Percentiles rank a stretch among this genome's conserved stretches.
Conservation (phyloP, 2,888 invertebrate genomes). For the Spialia ferax region DNA sequence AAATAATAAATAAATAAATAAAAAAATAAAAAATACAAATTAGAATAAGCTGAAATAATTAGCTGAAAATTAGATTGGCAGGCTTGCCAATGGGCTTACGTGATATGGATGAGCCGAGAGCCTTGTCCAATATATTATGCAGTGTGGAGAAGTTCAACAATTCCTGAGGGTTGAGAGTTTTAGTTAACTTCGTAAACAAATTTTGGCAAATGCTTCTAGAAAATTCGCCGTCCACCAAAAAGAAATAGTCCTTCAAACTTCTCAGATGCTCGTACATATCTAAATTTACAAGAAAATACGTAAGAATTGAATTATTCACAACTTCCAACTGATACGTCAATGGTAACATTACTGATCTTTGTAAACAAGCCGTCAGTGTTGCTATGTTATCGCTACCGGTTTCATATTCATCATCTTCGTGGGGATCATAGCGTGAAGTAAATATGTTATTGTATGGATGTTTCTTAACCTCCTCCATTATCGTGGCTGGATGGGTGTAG, state of each 20-base stretch:
- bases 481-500: slow-evolving; percentile 73
- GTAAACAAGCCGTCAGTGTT: slow-evolving; percentile 86
- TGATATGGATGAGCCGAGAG: slow-evolving; percentile 89
- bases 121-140: slow-evolving; percentile 89
- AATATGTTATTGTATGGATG: slow-evolving; percentile 76
- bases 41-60: too few relatives aligned
- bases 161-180: slow-evolving; percentile 88
- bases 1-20: too few relatives aligned
- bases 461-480: slow-evolving; percentile 77
- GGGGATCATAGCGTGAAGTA: slow-evolving; percentile 57
- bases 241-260: slow-evolving; percentile 92
- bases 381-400: slow-evolving; percentile 75
- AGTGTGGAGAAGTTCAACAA: slow-evolving; percentile 90
- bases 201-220: slow-evolving; percentile 90
- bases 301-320: slow-evolving; percentile 90
- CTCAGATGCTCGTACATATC: slow-evolving; percentile 90
- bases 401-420: slow-evolving; percentile 62
- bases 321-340: slow-evolving; percentile 89
- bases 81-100: slow-evolving; percentile 81
- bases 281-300: slow-evolving; percentile 88
- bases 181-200: slow-evolving; percentile 89
- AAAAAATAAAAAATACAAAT: too few relatives aligned
- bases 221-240: slow-evolving; percentile 93
- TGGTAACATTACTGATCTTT: slow-evolving; percentile 90
- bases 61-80: too few relatives aligned